phyloP scores from a whole-genome alignment of 2,113 vertebrate species.

The Ammodytes dubius region DNA sequence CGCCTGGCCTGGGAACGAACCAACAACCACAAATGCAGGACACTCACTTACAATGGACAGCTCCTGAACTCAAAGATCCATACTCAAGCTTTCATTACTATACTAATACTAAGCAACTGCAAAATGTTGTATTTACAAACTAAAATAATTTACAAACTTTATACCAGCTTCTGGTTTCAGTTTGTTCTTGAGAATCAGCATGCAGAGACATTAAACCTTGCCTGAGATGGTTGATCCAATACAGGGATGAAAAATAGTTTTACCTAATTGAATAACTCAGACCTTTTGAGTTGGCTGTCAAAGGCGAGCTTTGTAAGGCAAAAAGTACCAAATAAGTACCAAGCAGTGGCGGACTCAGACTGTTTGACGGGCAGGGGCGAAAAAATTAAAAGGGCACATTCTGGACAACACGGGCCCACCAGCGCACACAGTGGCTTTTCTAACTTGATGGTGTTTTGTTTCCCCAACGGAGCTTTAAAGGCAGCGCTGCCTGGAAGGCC shows the following conservation, averaged over 20 bases:
- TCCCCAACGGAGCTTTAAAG: too few species aligned
- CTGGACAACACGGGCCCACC: too few species aligned
- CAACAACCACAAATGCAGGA: slow-evolving; percentile 9
- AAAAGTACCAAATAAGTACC: background rate
- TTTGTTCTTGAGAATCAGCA: background rate
- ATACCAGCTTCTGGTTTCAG: background rate
- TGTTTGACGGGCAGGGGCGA: too few species aligned
- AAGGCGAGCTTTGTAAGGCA: background rate
- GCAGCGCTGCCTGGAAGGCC: too few species aligned
- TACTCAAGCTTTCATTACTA: background rate
- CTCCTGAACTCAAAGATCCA: background rate
- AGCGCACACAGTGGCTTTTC: too few species aligned
- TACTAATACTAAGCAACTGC: background rate
- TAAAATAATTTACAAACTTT: too few species aligned
- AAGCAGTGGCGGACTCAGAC: too few species aligned
- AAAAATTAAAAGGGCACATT: too few species aligned
- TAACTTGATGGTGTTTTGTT: too few species aligned
- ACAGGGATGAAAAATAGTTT: background rate
- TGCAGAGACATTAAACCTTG: background rate
- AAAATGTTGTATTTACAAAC: too few species aligned
- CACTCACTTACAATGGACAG: background rate
- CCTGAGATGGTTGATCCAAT: background rate
- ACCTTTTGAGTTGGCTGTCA: background rate
- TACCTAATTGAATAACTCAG: background rate
- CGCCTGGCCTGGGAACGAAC: slow-evolving; percentile 15